A percentile compares a stretch with the other conserved stretches of the same genome.
These are phyloP conservation scores for Andrena marginata DNA, from an alignment of 2,888 invertebrate genomes.

Conservation along the genomic window DNA sequence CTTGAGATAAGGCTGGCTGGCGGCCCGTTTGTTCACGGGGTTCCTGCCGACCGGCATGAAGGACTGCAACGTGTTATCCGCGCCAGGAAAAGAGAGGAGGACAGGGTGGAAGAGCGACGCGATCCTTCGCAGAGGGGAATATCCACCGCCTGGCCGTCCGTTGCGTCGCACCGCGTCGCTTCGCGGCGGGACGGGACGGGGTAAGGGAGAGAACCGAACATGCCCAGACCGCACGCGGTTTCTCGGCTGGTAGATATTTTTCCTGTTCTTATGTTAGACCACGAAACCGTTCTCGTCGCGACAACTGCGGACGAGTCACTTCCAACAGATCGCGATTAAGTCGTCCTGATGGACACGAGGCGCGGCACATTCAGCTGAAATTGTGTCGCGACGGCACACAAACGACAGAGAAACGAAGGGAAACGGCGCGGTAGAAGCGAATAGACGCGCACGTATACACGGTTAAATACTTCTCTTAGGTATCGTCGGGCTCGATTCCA, in stretches of 20 bases:
- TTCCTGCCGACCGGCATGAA: conserved; percentile 77
- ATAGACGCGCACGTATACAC: no score
- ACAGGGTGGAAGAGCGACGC: conserved; percentile 41
- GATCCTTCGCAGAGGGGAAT: conserved; percentile 13
- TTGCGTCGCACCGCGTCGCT: no score
- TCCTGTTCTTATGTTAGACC: conserved; percentile 4
- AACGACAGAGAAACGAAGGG: no score
- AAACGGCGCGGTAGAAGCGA: no score
- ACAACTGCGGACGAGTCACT: not conserved
- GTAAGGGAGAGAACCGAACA: not conserved
- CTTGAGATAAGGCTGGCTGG: conserved; percentile 82
- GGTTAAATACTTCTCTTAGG: no score
- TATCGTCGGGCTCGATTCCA: not conserved
- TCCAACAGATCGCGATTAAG: not conserved
- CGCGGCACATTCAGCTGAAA: no score
- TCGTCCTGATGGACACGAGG: no score
- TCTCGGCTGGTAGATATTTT: not conserved
- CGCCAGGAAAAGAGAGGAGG: conserved; percentile 67
- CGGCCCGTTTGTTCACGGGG: conserved; percentile 82
- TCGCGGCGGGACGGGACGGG: no score
- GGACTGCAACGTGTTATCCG: conserved; percentile 77
- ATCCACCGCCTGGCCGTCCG: conserved; percentile 1
- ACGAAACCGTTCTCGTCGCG: not conserved
- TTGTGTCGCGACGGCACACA: no score
- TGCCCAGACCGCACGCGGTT: not conserved